Evolutionary conservation across 2,113 vertebrate species (phyloP), one percentile per base, ranked within the genome.

Genomic region (Colaptes auratus): DNA sequence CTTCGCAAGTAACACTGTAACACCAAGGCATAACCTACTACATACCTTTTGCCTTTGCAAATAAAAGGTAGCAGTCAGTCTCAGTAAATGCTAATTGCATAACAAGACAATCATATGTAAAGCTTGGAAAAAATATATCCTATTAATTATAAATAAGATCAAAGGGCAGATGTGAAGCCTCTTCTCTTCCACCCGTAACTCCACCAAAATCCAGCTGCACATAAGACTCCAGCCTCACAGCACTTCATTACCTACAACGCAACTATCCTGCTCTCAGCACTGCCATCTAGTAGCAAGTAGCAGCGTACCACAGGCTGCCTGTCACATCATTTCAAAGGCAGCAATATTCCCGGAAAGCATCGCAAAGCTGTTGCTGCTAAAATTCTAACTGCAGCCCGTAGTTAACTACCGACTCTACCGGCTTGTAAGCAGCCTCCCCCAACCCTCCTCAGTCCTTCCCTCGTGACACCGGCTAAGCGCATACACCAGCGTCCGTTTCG

Each of bases 311-410:
- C 13, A 39, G 87, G 61, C 71, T 35, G 89, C 67, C 61, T 2
- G 75, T 13, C 92, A 90, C 87, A 82, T 3, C 83, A 33, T 64
- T 73, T 72, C 70, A 7, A 15, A 63, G 30, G 79, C 74, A 86
- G 30, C 85, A 33, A 15, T 28, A 19, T 80, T 67, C 85, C 87
- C 86, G 86, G 71, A 58, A 82, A 89, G 70, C 74, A 63, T 60
- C 42, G 55, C 64, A 81, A 90, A 89, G 85, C 94, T 82, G 86
- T 82, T 93, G 82, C 82, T 83, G 66, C 81, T 75, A n/a, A 74
- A 39, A 89, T 91, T 64, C 55, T 25, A 86, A 48, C 89, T 61
- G 85, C 92, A 77, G 73, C 42, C 87, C 6, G 30, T 6, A 85
- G 55, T 64, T 77, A n/a, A 35, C 76, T 39, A 27, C 59, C 12